A percentile compares a stretch with the other conserved stretches of the same genome.
Evolutionary conservation across 2,888 invertebrate genomes (phyloP).

Genomic region (Scaptodrosophila latifasciaeformis): DNA sequence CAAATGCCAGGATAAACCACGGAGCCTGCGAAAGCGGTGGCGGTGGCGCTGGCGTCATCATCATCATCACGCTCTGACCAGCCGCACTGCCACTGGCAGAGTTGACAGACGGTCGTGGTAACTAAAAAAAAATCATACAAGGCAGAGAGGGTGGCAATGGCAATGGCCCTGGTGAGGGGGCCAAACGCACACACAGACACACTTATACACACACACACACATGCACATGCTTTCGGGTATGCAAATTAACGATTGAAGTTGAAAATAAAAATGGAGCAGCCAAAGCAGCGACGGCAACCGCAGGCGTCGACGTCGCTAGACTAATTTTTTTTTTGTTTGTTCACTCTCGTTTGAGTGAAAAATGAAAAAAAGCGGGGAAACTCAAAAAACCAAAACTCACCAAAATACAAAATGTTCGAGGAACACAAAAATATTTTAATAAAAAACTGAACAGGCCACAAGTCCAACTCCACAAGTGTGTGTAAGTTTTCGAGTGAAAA

Average conservation of each 20-base stretch:
- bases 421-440: too few relatives aligned
- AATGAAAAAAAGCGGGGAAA: conserved; percentile 1
- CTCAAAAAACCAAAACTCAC: too few relatives aligned
- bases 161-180: conserved; percentile 41
- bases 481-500: neutral
- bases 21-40: conserved; percentile 71
- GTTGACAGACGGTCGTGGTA: too few relatives aligned
- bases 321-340: neutral
- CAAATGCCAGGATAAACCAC: conserved; percentile 72
- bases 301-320: conserved; percentile 24
- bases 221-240: conserved; percentile 22
- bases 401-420: too few relatives aligned
- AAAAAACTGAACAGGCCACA: too few relatives aligned
- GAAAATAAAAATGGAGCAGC: conserved; percentile 66
- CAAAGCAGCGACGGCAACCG: conserved; percentile 24
- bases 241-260: conserved; percentile 60
- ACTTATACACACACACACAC: too few relatives aligned
- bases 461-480: conserved; percentile 2
- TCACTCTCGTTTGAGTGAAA: neutral
- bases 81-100: conserved; percentile 5
- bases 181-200: too few relatives aligned
- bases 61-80: conserved; percentile 14
- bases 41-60: too few relatives aligned
- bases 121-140: too few relatives aligned
- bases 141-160: conserved; percentile 59